Base-by-base conservation (phyloP, 2,113 vertebrate genomes). In the Hemiprocne comata region DNA sequence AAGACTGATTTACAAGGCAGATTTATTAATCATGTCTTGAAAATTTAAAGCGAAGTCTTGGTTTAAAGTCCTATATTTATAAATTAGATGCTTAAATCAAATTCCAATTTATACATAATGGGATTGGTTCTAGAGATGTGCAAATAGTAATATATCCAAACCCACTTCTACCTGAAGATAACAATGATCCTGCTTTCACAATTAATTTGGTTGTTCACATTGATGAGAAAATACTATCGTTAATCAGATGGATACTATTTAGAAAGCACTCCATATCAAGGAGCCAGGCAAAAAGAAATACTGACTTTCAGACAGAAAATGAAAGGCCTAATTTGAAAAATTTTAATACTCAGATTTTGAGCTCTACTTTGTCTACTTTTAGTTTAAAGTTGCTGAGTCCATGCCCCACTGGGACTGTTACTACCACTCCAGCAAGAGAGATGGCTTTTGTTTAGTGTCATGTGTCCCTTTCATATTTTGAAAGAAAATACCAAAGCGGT, bases 81-180 rank as follows among this genome's bases (percentile, higher is more conserved):
- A 94, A 96, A 96, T 93, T 94, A 94, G 79, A 87, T 89, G 33
- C 36, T 97, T 90, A 97, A 97, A 96, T 95, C 82, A 97, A 92
- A 91, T 67, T 89, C 85, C 79, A 97, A 96, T 89, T 96, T 96
- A 78, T 87, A 88, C 58, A 89, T 96, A 93, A 97, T 85, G n/a
- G 60, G 21, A 81, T 89, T 94, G 25, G 76, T 40, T 93, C 85
- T 51, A 92, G 78, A 89, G 62, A 85, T 89, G 83, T 81, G 31
- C 29, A 96, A 87, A 58, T 29, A 91, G 50, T 33, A 87, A 90
- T 76, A 85, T 62, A 95, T 85, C 18, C 40, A 81, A 44, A 93
- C 53, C 28, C 33, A 70, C 34, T 75, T 57, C 54, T 76, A 96
- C 79, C 71, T 93, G 85, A 94, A 94, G 54, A 72, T 51, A 81